Conservation (phyloP, 2,888 invertebrate genomes). For the Nezara viridula region DNA sequence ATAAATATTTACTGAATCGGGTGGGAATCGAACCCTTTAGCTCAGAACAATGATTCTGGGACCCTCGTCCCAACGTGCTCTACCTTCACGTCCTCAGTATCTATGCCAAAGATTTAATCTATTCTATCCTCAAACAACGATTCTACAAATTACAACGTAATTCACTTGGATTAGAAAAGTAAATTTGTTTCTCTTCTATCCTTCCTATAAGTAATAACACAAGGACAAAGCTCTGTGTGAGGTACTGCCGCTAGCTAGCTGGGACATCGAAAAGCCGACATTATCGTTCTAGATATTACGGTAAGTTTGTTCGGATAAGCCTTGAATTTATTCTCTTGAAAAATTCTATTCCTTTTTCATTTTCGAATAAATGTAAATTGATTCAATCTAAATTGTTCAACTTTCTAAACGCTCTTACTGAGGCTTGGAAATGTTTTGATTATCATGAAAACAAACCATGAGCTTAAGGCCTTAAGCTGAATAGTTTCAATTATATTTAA, state of each 20-base stretch:
- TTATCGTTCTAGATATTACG: not conserved
- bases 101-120: no score
- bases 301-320: not conserved
- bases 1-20: no score
- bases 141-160: not conserved
- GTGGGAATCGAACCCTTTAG: no score
- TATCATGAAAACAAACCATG: not conserved
- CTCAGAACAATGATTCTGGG: no score
- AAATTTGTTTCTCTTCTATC: not conserved
- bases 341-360: not conserved
- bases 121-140: not conserved
- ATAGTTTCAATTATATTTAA: no score
- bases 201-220: not conserved
- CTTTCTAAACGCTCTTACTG: not conserved
- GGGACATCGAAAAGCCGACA: not conserved
- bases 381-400: not conserved
- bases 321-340: not conserved
- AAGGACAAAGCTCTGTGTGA: no score
- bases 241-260: no score
- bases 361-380: constrained; percentile 12
- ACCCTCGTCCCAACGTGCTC: no score
- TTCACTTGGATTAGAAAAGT: not conserved
- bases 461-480: no score
- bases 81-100: no score
- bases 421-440: constrained; percentile 6